Evolutionary conservation across 2,797 vertebrate species (phyloP).

Genomic region (Loris lydekkerianus): DNA sequence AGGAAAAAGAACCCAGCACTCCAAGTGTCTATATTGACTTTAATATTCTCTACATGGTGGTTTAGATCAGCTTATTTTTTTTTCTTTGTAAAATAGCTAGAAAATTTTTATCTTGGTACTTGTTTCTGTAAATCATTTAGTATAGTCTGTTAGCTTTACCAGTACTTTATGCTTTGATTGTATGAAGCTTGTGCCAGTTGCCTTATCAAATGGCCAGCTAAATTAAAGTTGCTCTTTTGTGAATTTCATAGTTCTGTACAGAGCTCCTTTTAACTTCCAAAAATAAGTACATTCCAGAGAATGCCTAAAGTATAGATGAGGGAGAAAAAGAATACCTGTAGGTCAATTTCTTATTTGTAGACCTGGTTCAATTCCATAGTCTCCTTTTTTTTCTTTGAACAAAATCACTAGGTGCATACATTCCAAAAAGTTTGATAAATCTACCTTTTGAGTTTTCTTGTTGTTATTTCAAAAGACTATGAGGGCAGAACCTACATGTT

Average conservation of each 20-base stretch:
- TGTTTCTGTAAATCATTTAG: slow-evolving; percentile 58
- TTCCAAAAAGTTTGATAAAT: slow-evolving; percentile 26
- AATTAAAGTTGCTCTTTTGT: slow-evolving; percentile 62
- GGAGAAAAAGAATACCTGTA: background rate
- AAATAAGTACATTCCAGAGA: slow-evolving; percentile 64
- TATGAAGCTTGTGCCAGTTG: slow-evolving; percentile 56
- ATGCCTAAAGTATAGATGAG: slow-evolving; percentile 35
- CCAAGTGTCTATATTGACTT: slow-evolving; percentile 41
- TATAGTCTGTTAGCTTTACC: slow-evolving; percentile 38
- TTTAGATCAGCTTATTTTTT: slow-evolving; percentile 55
- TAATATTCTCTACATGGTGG: slow-evolving; percentile 14
- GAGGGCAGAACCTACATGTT: background rate
- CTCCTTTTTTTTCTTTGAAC: slow-evolving; percentile 28
- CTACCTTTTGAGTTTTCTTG: slow-evolving; percentile 40
- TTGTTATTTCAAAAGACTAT: slow-evolving; percentile 59
- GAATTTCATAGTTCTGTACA: slow-evolving; percentile 21
- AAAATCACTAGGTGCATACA: slow-evolving; percentile 44
- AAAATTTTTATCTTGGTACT: slow-evolving; percentile 58
- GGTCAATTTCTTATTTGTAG: background rate
- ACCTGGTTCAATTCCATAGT: background rate
- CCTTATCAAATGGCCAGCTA: slow-evolving; percentile 66
- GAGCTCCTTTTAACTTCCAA: slow-evolving; percentile 46
- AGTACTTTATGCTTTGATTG: slow-evolving; percentile 56
- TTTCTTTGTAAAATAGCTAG: slow-evolving; percentile 63
- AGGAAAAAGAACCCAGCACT: slow-evolving; percentile 62